These are phyloP conservation scores for Sorex maritimensis DNA, from an alignment of 2,797 vertebrate genomes.

Conservation along the genomic window DNA sequence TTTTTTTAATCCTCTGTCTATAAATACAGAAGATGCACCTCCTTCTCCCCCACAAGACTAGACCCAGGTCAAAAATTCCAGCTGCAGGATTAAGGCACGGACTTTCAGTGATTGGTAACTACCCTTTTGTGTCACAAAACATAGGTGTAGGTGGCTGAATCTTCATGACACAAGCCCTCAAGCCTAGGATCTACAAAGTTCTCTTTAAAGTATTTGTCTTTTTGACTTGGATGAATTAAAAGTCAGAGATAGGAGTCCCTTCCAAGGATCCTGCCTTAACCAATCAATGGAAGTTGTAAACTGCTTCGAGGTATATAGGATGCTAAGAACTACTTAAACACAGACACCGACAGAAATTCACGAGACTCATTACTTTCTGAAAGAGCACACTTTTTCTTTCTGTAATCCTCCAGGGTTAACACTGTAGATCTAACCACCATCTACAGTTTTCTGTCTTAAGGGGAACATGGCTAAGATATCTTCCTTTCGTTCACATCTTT, in stretches of 20 bases:
- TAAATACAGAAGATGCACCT: background rate
- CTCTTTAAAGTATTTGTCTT: background rate
- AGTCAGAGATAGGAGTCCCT: background rate
- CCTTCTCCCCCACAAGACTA: background rate
- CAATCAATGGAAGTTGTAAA: background rate
- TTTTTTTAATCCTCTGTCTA: background rate
- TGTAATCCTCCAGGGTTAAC: background rate
- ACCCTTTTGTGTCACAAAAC: background rate
- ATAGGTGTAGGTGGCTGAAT: constrained; percentile 55
- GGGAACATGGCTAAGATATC: too few relatives aligned
- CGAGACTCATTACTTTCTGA: background rate
- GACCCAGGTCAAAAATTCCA: background rate
- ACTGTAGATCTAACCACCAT: background rate
- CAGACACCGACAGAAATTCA: too few relatives aligned
- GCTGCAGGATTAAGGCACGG: background rate
- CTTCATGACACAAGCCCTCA: background rate
- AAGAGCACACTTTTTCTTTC: background rate
- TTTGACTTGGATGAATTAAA: background rate
- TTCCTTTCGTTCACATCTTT: background rate
- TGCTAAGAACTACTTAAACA: too few relatives aligned
- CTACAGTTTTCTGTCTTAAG: too few relatives aligned
- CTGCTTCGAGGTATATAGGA: background rate
- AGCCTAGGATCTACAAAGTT: background rate
- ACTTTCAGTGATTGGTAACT: background rate
- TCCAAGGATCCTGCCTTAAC: constrained; percentile 46